A percentile compares a stretch with the other conserved stretches of the same genome.
Evolutionary conservation across 1,140 invertebrate species (phyloP).

Genomic region (Drosophila lini): DNA sequence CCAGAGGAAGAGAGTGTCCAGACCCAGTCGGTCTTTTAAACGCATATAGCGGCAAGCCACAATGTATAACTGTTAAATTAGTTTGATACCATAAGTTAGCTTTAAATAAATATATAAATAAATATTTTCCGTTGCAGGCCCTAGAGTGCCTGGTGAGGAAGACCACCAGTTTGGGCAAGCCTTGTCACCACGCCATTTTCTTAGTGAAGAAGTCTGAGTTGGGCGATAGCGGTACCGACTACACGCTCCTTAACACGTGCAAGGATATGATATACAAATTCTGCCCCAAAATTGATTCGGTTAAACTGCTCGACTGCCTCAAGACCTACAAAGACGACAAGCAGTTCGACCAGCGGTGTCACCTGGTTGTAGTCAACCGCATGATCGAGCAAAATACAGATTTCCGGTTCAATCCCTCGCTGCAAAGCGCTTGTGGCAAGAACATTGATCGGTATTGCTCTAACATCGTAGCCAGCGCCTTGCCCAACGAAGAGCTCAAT

Average conservation of each 20-base stretch:
- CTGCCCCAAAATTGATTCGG: slow-evolving; percentile 89
- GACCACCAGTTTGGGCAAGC: slow-evolving; percentile 87
- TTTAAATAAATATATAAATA: neutral
- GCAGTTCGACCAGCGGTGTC: slow-evolving; percentile 94
- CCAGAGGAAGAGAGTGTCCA: no score
- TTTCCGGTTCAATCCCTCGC: slow-evolving; percentile 94
- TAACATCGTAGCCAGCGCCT: slow-evolving; percentile 76
- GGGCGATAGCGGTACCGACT: slow-evolving; percentile 93
- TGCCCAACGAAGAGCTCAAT: slow-evolving; percentile 87
- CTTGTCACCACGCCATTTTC: slow-evolving; percentile 93
- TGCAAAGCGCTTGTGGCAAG: slow-evolving; percentile 89
- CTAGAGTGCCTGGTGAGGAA: slow-evolving; percentile 94
- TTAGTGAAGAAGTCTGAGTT: slow-evolving; percentile 93
- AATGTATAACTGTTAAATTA: no score
- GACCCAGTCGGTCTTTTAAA: no score
- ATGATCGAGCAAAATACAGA: slow-evolving; percentile 97
- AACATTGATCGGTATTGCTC: slow-evolving; percentile 91
- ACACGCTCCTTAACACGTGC: slow-evolving; percentile 92
- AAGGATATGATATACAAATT: slow-evolving; percentile 93
- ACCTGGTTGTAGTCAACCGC: slow-evolving; percentile 92
- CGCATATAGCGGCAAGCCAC: no score
- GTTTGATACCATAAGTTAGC: neutral
- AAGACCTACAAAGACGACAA: slow-evolving; percentile 91
- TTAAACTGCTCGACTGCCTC: slow-evolving; percentile 89
- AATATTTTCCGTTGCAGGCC: slow-evolving; percentile 86